A percentile compares a stretch with the other conserved stretches of the same genome.
phyloP scores from a whole-genome alignment of 2,888 invertebrate genomes.

The Drosophila falleni region DNA sequence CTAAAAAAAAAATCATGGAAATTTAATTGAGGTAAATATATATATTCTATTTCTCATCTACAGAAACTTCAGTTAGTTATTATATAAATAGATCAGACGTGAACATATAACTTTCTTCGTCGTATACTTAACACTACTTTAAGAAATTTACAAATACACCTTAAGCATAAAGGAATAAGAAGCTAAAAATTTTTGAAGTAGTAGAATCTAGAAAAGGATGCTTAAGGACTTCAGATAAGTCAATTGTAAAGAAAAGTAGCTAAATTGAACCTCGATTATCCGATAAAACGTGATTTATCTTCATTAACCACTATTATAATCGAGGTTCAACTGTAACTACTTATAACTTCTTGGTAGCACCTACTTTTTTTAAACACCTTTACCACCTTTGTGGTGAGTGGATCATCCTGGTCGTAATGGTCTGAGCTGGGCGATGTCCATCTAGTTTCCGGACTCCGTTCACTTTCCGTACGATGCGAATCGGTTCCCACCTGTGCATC shows the following conservation, averaged over 20 bases:
- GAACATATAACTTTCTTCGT: no score
- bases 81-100: no score
- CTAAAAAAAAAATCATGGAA: neutral
- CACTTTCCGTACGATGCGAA: neutral
- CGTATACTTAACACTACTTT: no score
- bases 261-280: neutral
- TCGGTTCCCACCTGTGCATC: conserved; percentile 21
- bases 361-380: conserved; percentile 64
- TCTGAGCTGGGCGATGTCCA: conserved; percentile 3
- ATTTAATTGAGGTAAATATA: neutral
- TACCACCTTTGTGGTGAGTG: conserved; percentile 50
- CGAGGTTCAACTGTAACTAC: neutral
- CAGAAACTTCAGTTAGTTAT: neutral
- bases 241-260: no score
- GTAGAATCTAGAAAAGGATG: no score
- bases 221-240: no score
- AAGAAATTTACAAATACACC: no score
- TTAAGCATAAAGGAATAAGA: no score
- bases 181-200: no score
- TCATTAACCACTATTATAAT: neutral
- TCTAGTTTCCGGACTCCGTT: neutral
- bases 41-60: neutral
- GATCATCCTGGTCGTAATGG: conserved; percentile 40
- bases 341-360: conserved; percentile 11
- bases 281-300: neutral